These are phyloP conservation scores for Catharus minimus DNA, from an alignment of 2,113 vertebrate genomes.

Conservation along the genomic window DNA sequence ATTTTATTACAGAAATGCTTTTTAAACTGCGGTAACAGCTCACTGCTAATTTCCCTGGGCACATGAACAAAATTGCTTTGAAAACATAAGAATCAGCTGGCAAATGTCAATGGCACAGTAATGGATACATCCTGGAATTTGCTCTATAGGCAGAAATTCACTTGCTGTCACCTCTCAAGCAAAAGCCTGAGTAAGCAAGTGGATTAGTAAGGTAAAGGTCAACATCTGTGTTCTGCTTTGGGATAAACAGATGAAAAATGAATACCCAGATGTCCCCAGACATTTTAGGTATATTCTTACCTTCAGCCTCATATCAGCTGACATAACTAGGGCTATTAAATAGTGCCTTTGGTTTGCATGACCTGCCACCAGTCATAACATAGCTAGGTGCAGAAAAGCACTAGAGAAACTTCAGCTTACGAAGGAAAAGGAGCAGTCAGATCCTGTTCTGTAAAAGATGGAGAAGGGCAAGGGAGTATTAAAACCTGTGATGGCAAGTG, in stretches of 20 bases:
- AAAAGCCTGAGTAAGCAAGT: constrained; percentile 47
- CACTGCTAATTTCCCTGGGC: constrained; percentile 52
- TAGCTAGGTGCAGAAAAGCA: not conserved
- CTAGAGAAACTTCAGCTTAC: not conserved
- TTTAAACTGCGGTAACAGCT: not conserved
- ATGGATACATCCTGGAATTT: constrained; percentile 41
- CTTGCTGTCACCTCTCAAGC: constrained; percentile 38
- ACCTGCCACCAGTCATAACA: not conserved
- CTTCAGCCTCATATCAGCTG: not conserved
- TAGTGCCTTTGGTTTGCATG: not conserved
- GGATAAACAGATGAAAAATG: not conserved
- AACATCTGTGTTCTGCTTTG: constrained; percentile 41
- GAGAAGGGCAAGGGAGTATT: not conserved
- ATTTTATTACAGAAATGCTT: constrained; percentile 43
- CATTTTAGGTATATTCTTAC: not conserved
- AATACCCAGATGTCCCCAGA: not conserved
- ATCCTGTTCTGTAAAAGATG: not conserved
- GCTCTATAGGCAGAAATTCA: constrained; percentile 49
- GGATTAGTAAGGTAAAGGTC: constrained; percentile 47
- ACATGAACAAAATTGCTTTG: constrained; percentile 46
- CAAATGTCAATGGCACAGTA: constrained; percentile 53
- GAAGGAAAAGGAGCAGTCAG: not conserved
- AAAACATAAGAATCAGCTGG: constrained; percentile 2
- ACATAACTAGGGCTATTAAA: not conserved
- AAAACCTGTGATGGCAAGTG: not conserved